Evolutionary conservation across 64 coral and sea anemone genomes (phyloP).

Genomic region (Stylophora pistillata): DNA sequence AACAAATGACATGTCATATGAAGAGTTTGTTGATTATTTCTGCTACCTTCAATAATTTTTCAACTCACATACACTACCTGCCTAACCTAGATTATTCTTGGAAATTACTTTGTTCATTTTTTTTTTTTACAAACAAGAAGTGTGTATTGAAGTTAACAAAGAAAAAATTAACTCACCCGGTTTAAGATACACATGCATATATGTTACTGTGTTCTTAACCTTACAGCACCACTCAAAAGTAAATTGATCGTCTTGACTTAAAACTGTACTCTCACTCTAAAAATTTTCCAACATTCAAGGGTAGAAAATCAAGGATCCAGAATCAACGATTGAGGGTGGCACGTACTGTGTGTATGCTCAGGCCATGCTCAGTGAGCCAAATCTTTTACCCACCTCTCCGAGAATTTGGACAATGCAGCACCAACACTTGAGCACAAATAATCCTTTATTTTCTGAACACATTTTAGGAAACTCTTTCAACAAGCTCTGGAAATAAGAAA

Average conservation of each 20-base stretch:
- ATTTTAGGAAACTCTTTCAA: slow-evolving; percentile 69
- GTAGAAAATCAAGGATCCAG: no score
- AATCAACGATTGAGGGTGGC: no score
- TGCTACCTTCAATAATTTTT: not conserved
- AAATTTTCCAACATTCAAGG: no score
- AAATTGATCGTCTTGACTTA: no score
- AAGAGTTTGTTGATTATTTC: not conserved
- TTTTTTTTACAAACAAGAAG: no score
- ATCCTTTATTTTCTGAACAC: slow-evolving; percentile 81
- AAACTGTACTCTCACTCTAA: no score
- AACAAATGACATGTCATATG: not conserved
- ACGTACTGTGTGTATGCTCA: not conserved
- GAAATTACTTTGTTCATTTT: not conserved
- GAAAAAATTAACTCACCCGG: no score
- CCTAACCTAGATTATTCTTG: not conserved
- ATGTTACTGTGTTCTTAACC: no score
- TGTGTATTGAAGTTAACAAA: no score
- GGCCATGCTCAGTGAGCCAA: not conserved
- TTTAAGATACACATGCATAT: no score
- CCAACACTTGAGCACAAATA: slow-evolving; percentile 88
- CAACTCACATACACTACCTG: no score
- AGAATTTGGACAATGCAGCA: slow-evolving; percentile 80
- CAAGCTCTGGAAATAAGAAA: slow-evolving; percentile 38
- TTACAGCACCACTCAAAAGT: no score
- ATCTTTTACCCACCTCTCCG: slow-evolving; percentile 73